Percentiles rank a stretch among this genome's conserved stretches.
Evolutionary conservation across 2,113 vertebrate species (phyloP).

Genomic region (Corynorhinus townsendii): DNA sequence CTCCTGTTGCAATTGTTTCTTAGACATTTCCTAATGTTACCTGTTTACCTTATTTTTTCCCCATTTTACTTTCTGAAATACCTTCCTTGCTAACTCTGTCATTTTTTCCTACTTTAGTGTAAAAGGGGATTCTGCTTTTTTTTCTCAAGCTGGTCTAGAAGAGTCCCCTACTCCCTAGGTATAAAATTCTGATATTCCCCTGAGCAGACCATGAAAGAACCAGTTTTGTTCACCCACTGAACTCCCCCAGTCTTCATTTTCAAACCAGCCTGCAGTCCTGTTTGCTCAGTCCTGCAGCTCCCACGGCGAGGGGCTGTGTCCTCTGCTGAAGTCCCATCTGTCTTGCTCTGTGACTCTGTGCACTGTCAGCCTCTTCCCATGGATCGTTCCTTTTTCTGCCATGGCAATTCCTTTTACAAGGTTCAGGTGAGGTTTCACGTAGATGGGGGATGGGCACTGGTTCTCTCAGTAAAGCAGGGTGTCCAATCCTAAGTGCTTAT

Average conservation of each 20-base stretch:
- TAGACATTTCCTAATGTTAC: neutral
- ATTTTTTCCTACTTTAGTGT: neutral
- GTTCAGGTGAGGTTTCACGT: neutral
- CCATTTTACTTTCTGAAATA: neutral
- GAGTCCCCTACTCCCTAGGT: neutral
- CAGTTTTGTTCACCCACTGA: neutral
- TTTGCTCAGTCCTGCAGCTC: neutral
- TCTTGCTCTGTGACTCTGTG: neutral
- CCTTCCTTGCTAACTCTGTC: neutral
- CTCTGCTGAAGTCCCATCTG: neutral
- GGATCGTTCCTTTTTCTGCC: neutral
- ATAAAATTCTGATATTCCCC: neutral
- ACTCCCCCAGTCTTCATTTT: neutral
- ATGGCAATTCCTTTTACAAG: neutral
- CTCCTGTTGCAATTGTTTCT: neutral
- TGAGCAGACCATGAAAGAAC: neutral
- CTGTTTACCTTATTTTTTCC: neutral
- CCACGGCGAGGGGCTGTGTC: rapidly evolving
- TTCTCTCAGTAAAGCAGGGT: neutral
- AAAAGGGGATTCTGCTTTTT: neutral
- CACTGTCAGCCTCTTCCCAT: neutral
- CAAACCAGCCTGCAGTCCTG: neutral
- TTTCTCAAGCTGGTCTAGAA: neutral
- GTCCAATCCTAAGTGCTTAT: neutral
- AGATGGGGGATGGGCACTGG: neutral